Conservation (phyloP, 2,113 vertebrate species). For the Morone saxatilis region DNA sequence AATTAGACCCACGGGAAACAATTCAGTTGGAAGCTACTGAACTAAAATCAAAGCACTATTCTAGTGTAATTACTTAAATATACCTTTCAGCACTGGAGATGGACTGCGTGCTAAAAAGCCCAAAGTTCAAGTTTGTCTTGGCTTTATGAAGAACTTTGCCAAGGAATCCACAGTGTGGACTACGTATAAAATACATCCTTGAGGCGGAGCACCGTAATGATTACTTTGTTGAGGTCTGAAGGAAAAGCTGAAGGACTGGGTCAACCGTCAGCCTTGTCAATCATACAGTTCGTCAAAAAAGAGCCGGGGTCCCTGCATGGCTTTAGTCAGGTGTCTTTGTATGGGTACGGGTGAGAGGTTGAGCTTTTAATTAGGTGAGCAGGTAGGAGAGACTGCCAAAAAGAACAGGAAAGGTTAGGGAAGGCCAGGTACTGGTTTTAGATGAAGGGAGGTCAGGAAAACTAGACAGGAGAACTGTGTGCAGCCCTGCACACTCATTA, state of each 20-base stretch:
- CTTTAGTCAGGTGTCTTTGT: constrained; percentile 55
- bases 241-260: constrained; percentile 30
- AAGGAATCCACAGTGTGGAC: background rate
- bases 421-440: constrained; percentile 53
- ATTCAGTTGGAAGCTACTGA: background rate
- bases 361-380: constrained; percentile 81
- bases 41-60: constrained; percentile 8
- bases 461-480: constrained; percentile 59
- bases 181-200: constrained; percentile 47
- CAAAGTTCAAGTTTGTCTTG: background rate
- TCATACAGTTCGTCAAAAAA: constrained; percentile 56
- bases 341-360: constrained; percentile 66
- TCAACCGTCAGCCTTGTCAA: constrained; percentile 59
- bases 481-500: constrained; percentile 69
- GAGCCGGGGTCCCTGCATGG: constrained; percentile 19
- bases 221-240: constrained; percentile 39
- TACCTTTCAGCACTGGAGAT: background rate
- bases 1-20: constrained; percentile 24
- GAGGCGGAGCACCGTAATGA: constrained; percentile 55
- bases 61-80: background rate
- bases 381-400: constrained; percentile 73
- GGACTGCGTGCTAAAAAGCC: background rate
- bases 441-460: constrained; percentile 64
- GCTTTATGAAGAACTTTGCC: background rate
- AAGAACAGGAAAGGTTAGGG: constrained; percentile 70